phyloP scores from a whole-genome alignment of 2,888 invertebrate genomes.

The Philaethria dido region DNA sequence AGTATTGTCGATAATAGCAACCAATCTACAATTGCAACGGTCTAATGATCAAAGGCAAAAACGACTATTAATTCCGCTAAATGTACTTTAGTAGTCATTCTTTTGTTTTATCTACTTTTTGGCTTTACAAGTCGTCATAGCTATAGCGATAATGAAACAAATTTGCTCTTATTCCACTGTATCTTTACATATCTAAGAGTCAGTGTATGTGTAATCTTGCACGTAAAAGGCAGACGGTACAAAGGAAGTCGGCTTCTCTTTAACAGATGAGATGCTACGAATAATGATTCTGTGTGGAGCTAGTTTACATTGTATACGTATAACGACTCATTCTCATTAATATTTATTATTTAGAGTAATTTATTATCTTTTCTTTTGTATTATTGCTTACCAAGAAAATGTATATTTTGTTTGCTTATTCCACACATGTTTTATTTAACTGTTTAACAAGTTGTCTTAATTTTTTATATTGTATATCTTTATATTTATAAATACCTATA shows the following conservation, averaged over 20 bases:
- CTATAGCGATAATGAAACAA: not conserved
- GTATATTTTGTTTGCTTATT: not conserved
- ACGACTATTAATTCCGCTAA: constrained; percentile 45
- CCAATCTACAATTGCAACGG: constrained; percentile 56
- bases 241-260: constrained; percentile 42
- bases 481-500: not conserved
- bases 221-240: constrained; percentile 40
- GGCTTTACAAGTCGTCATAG: not conserved
- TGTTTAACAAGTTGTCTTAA: not conserved
- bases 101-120: constrained; percentile 12
- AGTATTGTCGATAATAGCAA: constrained; percentile 54
- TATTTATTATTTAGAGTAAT: not conserved
- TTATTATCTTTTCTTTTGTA: not conserved
- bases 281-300: constrained; percentile 25
- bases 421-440: not conserved
- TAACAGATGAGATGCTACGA: constrained; percentile 29
- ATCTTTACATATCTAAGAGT: constrained; percentile 43
- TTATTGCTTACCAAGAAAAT: not conserved
- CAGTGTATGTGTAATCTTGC: constrained; percentile 46
- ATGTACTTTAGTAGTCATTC: constrained; percentile 46
- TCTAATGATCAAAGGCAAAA: constrained; percentile 45
- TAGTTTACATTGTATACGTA: constrained; percentile 15
- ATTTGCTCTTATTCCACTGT: constrained; percentile 8
- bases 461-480: not conserved
- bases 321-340: constrained; percentile 4